phyloP scores from a whole-genome alignment of 2,113 vertebrate species.

The Leucoraja erinaceus region DNA sequence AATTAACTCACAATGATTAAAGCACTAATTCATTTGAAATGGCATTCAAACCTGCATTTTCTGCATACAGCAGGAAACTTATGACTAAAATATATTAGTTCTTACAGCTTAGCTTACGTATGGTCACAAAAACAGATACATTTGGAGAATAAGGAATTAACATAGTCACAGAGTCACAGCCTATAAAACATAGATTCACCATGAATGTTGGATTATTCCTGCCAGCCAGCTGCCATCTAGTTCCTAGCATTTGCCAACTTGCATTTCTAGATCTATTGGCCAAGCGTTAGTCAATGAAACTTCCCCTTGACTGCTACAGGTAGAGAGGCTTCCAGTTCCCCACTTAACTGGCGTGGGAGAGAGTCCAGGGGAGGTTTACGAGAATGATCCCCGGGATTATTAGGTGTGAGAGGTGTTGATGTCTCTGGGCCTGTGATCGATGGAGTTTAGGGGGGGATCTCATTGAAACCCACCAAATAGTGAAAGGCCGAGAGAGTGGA shows the following conservation, averaged over 20 bases:
- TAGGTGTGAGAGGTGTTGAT: too few species aligned
- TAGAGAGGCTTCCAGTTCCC: neutral
- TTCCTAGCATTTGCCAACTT: neutral
- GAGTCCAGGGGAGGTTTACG: too few species aligned
- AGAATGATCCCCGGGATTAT: too few species aligned
- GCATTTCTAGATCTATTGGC: neutral
- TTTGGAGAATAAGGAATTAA: neutral
- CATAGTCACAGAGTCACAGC: neutral
- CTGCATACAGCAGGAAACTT: neutral
- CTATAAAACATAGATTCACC: neutral
- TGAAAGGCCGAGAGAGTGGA: too few species aligned
- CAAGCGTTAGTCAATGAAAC: neutral
- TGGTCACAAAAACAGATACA: neutral
- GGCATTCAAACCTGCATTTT: neutral
- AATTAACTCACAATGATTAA: neutral
- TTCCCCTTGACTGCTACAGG: neutral
- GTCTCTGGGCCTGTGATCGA: too few species aligned
- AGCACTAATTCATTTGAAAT: neutral
- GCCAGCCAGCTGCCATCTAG: neutral
- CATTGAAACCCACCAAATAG: too few species aligned
- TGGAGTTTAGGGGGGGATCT: too few species aligned
- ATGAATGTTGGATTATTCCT: neutral
- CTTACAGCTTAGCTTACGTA: neutral
- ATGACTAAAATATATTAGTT: neutral
- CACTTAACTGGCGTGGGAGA: too few species aligned